phyloP scores from a whole-genome alignment of 2,888 invertebrate genomes.

The Muschampia plurimacula region DNA sequence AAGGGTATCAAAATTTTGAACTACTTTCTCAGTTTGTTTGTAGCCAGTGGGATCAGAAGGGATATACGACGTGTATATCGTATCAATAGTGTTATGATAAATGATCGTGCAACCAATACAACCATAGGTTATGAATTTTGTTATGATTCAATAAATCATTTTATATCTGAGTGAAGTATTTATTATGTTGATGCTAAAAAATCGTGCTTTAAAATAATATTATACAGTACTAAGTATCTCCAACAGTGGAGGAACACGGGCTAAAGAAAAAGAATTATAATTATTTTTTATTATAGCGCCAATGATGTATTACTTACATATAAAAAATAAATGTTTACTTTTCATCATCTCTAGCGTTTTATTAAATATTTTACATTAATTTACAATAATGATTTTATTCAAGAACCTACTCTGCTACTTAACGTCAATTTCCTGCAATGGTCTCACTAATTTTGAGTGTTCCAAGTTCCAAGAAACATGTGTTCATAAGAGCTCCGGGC shows the following conservation, averaged over 20 bases:
- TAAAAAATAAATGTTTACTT: too few relatives aligned
- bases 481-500: conserved; percentile 52
- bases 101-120: not conserved
- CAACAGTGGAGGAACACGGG: too few relatives aligned
- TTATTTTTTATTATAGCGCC: too few relatives aligned
- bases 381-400: conserved; percentile 31
- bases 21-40: not conserved
- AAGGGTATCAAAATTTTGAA: conserved; percentile 4
- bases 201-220: too few relatives aligned
- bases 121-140: not conserved
- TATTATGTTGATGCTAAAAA: not conserved
- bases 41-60: not conserved
- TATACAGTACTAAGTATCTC: too few relatives aligned
- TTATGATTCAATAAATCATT: not conserved
- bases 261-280: too few relatives aligned
- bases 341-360: too few relatives aligned
- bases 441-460: conserved; percentile 25
- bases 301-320: too few relatives aligned
- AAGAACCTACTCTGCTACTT: conserved; percentile 55
- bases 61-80: not conserved
- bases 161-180: not conserved
- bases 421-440: conserved; percentile 18
- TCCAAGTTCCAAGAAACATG: conserved; percentile 57
- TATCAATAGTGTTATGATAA: not conserved
- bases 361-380: too few relatives aligned